Conservation (phyloP, 2,797 vertebrate species). For the Siniperca undulata region DNA sequence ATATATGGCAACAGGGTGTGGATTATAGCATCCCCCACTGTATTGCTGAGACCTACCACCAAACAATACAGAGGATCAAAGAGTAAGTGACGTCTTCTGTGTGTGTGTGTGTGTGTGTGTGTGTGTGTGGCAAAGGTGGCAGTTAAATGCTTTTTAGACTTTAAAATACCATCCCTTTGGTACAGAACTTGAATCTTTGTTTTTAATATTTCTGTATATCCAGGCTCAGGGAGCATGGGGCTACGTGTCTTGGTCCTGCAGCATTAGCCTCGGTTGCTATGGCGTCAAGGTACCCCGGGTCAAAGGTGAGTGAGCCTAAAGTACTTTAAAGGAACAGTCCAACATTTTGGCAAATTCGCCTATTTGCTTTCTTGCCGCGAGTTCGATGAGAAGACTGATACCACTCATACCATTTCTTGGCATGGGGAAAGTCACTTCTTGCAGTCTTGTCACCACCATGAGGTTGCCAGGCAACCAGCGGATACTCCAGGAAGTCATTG, state of each 20-base stretch:
- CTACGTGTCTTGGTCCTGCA: conserved; percentile 86
- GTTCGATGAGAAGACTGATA: too few species aligned
- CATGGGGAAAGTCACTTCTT: too few species aligned
- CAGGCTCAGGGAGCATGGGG: conserved; percentile 84
- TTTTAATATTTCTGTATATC: not conserved
- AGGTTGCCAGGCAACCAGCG: too few species aligned
- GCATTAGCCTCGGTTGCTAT: conserved; percentile 84
- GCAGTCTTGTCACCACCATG: not conserved
- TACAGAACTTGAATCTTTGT: not conserved
- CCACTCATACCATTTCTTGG: not conserved
- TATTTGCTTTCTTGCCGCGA: not conserved
- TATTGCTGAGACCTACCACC: conserved; percentile 79
- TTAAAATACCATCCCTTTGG: not conserved
- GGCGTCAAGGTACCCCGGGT: conserved; percentile 85
- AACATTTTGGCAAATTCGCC: not conserved
- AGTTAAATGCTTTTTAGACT: not conserved
- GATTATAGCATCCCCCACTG: conserved; percentile 80
- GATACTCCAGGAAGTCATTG: too few species aligned
- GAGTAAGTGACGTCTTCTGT: conserved; percentile 72
- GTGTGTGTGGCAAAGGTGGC: not conserved
- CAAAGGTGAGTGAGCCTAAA: conserved; percentile 77
- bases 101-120: not conserved
- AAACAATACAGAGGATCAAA: conserved; percentile 74
- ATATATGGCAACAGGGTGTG: conserved; percentile 78
- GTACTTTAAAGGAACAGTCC: not conserved